Evolutionary conservation across 2,888 invertebrate species (phyloP), one percentile per base, ranked within the genome.

Genomic region (Rhopalosiphum nymphaeae): DNA sequence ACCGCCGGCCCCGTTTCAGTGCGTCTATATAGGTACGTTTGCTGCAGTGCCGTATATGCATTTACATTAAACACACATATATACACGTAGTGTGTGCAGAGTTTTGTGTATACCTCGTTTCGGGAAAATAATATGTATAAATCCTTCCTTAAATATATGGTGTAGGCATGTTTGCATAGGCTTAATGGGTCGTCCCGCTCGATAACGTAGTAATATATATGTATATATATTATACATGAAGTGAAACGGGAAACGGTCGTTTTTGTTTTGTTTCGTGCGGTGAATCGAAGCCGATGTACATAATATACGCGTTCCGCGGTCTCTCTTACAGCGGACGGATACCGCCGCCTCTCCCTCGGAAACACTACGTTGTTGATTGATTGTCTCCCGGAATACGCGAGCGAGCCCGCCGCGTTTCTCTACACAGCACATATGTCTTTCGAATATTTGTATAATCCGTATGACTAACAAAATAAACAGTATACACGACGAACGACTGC

Each of bases 381-480:
- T 94, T 91, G 89, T 93, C 93, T 89, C 78, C 57, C 89, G 46
- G 89, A 93, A 93, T 89, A 94, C 90, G 44, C 89, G 56, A 44
- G 29, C 61, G 61, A 78, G 88, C 42, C 67, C 11, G 49, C 21
- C 44, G 21, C 44, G 26, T 11, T n/a, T 46, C 42, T 44, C 61
- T 9, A 44, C 26, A 42, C 13, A 29, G 67, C 78, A 78, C 78
- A 78, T 78, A 88, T 78, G 89, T 93, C 92, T 88, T 93, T 1
- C 29, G 78, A 91, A 86, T 53, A 67, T 94, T 94, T 91, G 91
- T 94, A 67, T 94, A 94, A 94, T 94, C 90, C 91, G 91, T 87
- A 61, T 91, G 94, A 91, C 90, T 91, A 94, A 94, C 94, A 90
- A 91, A 94, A 94, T 67, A 94, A 94, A 94, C 94, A 94, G 13